Conservation (phyloP, 2,888 invertebrate species). For the Pollenia angustigena region DNA sequence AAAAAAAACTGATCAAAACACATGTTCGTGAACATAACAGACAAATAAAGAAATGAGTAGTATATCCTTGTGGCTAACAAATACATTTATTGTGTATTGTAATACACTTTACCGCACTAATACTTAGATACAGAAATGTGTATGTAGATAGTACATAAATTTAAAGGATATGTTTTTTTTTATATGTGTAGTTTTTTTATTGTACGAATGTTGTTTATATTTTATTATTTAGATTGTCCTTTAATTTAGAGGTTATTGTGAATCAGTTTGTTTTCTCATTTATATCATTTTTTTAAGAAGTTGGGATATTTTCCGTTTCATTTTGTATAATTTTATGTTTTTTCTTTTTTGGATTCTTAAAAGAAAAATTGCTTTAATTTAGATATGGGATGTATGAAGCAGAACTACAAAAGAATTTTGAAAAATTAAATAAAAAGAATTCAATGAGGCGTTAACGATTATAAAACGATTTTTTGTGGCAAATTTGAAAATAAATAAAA, state of each 20-base stretch:
- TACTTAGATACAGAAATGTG: neutral
- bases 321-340: neutral
- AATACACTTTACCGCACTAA: slow-evolving; percentile 1
- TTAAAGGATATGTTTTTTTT: neutral
- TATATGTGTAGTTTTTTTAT: slow-evolving; percentile 19
- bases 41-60: neutral
- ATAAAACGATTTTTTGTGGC: slow-evolving; percentile 26
- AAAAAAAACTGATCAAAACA: slow-evolving; percentile 23
- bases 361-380: slow-evolving; percentile 39
- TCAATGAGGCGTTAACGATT: slow-evolving; percentile 46
- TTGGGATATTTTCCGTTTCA: slow-evolving; percentile 15
- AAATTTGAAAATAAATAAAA: neutral
- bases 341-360: neutral
- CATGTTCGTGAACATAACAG: neutral
- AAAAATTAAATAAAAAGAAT: neutral
- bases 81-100: slow-evolving; percentile 24
- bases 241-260: slow-evolving; percentile 41
- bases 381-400: neutral
- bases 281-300: neutral
- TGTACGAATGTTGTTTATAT: neutral
- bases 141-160: neutral
- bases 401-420: neutral
- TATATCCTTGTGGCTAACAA: slow-evolving; percentile 29
- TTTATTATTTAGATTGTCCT: slow-evolving; percentile 41
- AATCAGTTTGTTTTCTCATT: neutral